These are phyloP conservation scores for Drosophila eugracilis DNA, from an alignment of 1,140 invertebrate species.

Conservation along the genomic window DNA sequence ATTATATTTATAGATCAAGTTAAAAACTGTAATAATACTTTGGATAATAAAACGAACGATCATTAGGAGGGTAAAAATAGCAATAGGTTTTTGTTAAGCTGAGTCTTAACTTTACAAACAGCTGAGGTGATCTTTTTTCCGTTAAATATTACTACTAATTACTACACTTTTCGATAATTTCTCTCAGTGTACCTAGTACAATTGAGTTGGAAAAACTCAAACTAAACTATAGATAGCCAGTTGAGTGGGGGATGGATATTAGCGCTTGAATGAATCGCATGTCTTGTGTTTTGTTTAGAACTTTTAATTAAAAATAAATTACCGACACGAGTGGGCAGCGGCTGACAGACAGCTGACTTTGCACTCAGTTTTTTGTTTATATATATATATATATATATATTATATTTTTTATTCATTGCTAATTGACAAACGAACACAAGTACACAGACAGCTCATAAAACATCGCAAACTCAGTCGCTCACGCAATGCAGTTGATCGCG, in stretches of 20 bases:
- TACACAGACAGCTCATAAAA: slow-evolving; percentile 21
- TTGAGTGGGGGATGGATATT: slow-evolving; percentile 37
- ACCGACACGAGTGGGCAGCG: slow-evolving; percentile 58
- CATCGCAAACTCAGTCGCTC: slow-evolving; percentile 5
- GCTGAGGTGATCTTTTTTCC: too few species aligned
- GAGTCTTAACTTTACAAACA: too few species aligned
- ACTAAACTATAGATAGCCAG: slow-evolving; percentile 24
- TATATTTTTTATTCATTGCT: slow-evolving; percentile 32
- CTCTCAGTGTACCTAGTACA: slow-evolving; percentile 3
- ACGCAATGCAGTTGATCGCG: slow-evolving; percentile 35
- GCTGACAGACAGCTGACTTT: slow-evolving; percentile 44
- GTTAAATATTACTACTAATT: too few species aligned
- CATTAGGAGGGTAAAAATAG: not conserved
- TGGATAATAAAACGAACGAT: not conserved
- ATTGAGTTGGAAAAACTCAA: slow-evolving; percentile 23
- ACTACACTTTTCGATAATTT: not conserved
- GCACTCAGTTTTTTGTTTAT: slow-evolving; percentile 29
- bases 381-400: too few species aligned
- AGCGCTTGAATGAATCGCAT: slow-evolving; percentile 78
- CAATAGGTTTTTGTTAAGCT: not conserved
- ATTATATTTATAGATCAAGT: not conserved
- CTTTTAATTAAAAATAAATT: slow-evolving; percentile 81
- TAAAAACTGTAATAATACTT: not conserved
- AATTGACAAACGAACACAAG: slow-evolving; percentile 55
- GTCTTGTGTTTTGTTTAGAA: slow-evolving; percentile 76